phyloP scores from a whole-genome alignment of 2,888 invertebrate genomes.

The Brachylomia viminalis region DNA sequence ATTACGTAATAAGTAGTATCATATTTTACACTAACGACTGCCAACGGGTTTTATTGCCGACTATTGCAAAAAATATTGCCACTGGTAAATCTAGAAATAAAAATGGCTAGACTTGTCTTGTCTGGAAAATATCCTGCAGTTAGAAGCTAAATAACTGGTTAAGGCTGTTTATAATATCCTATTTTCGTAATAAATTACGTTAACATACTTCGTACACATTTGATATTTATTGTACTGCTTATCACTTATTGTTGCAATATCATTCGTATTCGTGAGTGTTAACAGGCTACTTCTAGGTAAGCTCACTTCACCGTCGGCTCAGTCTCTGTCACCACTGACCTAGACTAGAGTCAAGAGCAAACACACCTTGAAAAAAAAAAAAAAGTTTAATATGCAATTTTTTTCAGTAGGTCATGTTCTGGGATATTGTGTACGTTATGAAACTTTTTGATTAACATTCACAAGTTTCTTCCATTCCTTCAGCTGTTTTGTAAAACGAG shows the following conservation, averaged over 20 bases:
- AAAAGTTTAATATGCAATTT: neutral
- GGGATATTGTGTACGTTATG: neutral
- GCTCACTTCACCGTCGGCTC: too few relatives aligned
- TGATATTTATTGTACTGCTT: neutral
- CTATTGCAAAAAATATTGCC: constrained; percentile 59
- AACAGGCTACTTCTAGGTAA: too few relatives aligned
- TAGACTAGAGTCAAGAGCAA: too few relatives aligned
- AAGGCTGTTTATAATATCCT: constrained; percentile 15
- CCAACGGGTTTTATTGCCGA: constrained; percentile 61
- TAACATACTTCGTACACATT: neutral
- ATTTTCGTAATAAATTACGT: constrained; percentile 9
- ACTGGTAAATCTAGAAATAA: constrained; percentile 51
- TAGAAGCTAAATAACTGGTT: constrained; percentile 34
- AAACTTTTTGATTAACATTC: constrained; percentile 50
- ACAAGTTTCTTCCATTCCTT: constrained; percentile 25
- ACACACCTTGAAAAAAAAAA: too few relatives aligned
- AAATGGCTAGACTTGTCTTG: constrained; percentile 29
- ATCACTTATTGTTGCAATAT: neutral
- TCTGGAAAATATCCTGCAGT: constrained; percentile 9
- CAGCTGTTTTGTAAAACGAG: constrained; percentile 22
- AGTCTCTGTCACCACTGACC: too few relatives aligned
- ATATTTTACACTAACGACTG: constrained; percentile 67
- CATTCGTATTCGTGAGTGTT: too few relatives aligned
- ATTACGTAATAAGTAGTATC: constrained; percentile 64
- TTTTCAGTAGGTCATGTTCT: neutral